Evolutionary conservation across 2,797 vertebrate species (phyloP).

Genomic region (Melanogrammus aeglefinus): DNA sequence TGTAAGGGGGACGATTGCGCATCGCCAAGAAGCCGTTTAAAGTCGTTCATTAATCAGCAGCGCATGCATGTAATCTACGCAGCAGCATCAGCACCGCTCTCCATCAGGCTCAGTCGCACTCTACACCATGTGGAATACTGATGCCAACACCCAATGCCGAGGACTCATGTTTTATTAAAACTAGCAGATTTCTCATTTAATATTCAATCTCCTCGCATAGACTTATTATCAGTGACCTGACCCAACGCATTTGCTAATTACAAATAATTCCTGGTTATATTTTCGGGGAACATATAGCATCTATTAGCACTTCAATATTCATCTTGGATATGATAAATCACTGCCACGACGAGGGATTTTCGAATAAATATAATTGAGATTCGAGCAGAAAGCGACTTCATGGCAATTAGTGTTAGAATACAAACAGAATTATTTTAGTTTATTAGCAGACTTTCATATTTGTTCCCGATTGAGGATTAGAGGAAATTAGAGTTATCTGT

Average conservation of each 20-base stretch:
- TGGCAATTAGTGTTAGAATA: constrained; percentile 59
- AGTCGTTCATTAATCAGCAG: not conserved
- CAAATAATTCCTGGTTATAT: constrained; percentile 25
- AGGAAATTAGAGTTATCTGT: constrained; percentile 59
- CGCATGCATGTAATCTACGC: constrained; percentile 9
- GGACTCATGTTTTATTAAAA: constrained; percentile 31
- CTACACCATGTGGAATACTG: not conserved
- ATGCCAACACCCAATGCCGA: constrained; percentile 21
- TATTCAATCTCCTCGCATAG: not conserved
- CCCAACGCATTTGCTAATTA: constrained; percentile 37
- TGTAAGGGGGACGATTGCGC: not conserved
- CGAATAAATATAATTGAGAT: constrained; percentile 54
- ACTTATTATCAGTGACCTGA: constrained; percentile 12
- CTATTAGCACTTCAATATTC: constrained; percentile 50
- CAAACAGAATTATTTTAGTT: constrained; percentile 46
- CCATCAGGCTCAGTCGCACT: not conserved
- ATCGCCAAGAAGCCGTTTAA: not conserved
- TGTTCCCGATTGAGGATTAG: constrained; percentile 68
- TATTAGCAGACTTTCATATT: constrained; percentile 52
- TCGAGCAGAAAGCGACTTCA: constrained; percentile 55
- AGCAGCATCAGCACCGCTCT: not conserved
- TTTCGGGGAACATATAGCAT: constrained; percentile 34
- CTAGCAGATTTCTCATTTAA: not conserved
- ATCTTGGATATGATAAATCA: constrained; percentile 41
- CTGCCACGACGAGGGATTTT: constrained; percentile 41